Evolutionary conservation across 1,140 invertebrate species (phyloP), one percentile per base, ranked within the genome.

Genomic region (Sitodiplosis mosellana): DNA sequence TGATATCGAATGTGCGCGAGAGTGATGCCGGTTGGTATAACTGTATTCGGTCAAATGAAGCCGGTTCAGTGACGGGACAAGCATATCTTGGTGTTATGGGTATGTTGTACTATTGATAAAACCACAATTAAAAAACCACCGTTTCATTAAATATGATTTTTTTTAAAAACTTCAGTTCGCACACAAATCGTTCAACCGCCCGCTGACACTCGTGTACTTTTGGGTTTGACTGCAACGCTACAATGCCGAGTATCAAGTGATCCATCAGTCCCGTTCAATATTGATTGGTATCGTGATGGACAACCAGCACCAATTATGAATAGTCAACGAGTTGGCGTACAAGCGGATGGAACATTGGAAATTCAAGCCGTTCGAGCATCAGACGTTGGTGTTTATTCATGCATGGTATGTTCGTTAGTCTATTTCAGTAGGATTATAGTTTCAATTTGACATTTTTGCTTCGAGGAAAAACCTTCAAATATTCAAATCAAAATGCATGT

Each of bases 181-280:
- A 95, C 92, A 15, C 85, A 90, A 70, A 94, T 95, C 51, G 76
- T 87, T 45, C 81, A 87, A 54, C 90, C 90, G 43, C 91, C 92
- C 38, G 83, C 83, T 48, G 87, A 94, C 61, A 86, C 83, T 2
- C 76, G 78, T 53, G 87, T 92, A 18, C 76, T 94, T 38, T 70
- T 95, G 2, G 90, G 90, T 17, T 81, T 90, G 45, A 90, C 84
- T 27, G 90, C 90, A 1, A 82, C 83, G 17, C 68, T 97, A 45
- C 85, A 90, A 55, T 97, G 93, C 68, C 88, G 85, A 70, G 83
- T 95, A 21, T 89, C 82, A n/a, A 86, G 82, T 57, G 91, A 95
- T 68, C 80, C 85, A 18, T 79, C 78, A 51, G 83, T 95, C n/a
- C 76, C 81, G n/a, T 90, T 82, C 56, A 79, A 83, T 53, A 80